These are phyloP conservation scores for Drosophila pruinosa DNA, from an alignment of 1,140 invertebrate genomes.

Conservation along the genomic window DNA sequence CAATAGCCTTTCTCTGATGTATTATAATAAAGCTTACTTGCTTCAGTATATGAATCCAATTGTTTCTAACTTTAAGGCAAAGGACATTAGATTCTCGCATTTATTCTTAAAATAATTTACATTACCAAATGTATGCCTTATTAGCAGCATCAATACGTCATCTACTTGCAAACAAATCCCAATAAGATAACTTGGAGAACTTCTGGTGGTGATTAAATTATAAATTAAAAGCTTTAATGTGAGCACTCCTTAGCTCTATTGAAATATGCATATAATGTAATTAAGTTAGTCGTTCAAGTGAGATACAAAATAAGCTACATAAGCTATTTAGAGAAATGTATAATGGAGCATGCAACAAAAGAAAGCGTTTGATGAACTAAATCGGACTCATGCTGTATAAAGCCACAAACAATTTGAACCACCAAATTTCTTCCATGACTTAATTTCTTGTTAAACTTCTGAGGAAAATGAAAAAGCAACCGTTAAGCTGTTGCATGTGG, in stretches of 20 bases:
- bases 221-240: background rate
- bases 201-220: background rate
- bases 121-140: conserved; percentile 35
- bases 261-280: conserved; percentile 4
- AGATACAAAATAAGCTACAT: conserved; percentile 11
- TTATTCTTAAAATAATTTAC: background rate
- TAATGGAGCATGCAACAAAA: conserved; percentile 11
- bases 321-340: conserved; percentile 27
- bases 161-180: background rate
- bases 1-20: no score
- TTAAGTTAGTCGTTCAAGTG: conserved; percentile 3
- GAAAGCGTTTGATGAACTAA: background rate
- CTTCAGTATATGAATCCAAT: no score
- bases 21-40: no score
- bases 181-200: background rate
- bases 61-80: no score
- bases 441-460: background rate
- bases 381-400: background rate
- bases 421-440: background rate
- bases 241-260: background rate
- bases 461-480: background rate
- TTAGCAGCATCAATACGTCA: background rate
- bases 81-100: no score
- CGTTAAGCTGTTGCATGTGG: background rate
- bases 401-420: background rate